Evolutionary conservation across 2,797 vertebrate genomes (phyloP), one percentile per base, ranked within the genome.

Genomic region (Rhinoraja longicauda): DNA sequence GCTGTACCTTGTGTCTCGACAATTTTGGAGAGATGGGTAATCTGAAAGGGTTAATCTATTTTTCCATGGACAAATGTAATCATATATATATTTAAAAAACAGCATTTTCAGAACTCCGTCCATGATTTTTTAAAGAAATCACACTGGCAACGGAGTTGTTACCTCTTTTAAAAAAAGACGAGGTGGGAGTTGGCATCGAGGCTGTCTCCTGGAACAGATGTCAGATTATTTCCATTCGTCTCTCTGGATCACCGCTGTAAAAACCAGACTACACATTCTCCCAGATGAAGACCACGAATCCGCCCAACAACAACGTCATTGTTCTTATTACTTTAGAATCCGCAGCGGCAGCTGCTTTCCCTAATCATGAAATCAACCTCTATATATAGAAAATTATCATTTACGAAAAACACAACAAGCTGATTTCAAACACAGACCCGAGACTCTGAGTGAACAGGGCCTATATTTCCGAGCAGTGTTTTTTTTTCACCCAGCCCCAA

Each of bases 281-380:
- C 96, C 95, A 94, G 95, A 94, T 97, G 97, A 97, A 97, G 96
- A 96, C 97, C 97, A 96, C 97, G 97, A 97, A 73, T 24, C 70
- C 90, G 93, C 96, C 96, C 97, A 97, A 98, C 97, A 98, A 98
- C 97, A 96, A 97, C 95, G 96, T 96, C 96, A 98, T 98, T 98
- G 98, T 96, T 95, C 95, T 94, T 95, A 94, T 95, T 96, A 97
- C 97, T 97, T 96, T 96, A 96, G 95, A 96, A 96, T 96, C 96
- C 96, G 96, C 96, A 96, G 96, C 96, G 95, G 97, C 97, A 97
- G 96, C 97, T 98, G 97, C 97, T 93, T 94, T 95, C 96, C 73
- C 67, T 72, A 73, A 73, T 72, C 90, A 45, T 3, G 70, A 39
- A 72, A 73, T 45, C 67, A 88, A 15, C 90, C 67, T 45, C 90